phyloP scores from a whole-genome alignment of 92 coral and sea anemone genomes.

The Actinostola sp. region DNA sequence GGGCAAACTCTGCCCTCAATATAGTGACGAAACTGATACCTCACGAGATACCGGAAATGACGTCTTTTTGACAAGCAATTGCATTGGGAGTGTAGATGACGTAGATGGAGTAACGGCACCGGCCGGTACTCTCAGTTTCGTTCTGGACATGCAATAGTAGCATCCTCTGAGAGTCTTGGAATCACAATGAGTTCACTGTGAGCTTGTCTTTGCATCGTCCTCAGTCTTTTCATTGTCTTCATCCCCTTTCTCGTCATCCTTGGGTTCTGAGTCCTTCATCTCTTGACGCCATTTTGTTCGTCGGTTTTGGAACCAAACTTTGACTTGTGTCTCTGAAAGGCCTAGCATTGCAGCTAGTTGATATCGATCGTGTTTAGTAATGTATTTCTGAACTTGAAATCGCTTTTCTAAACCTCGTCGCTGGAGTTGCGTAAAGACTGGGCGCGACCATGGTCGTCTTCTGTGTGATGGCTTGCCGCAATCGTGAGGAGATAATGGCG shows the following conservation, averaged over 20 bases:
- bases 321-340: constrained; percentile 91
- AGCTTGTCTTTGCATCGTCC: neutral
- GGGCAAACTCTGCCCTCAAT: no score
- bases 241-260: constrained; percentile 14
- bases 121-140: no score
- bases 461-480: constrained; percentile 28
- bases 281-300: constrained; percentile 88
- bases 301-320: constrained; percentile 98
- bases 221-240: neutral
- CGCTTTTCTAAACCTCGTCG: constrained; percentile 91
- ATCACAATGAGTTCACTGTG: no score
- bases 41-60: no score
- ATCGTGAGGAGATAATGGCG: neutral
- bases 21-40: no score
- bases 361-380: constrained; percentile 87
- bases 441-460: constrained; percentile 78
- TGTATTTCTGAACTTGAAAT: constrained; percentile 86
- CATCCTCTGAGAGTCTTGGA: no score
- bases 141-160: no score
- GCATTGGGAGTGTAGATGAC: no score
- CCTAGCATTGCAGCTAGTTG: constrained; percentile 94
- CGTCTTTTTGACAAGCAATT: no score
- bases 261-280: constrained; percentile 33
- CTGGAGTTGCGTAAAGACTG: constrained; percentile 94
- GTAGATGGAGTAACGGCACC: no score